A percentile compares a stretch with the other conserved stretches of the same genome.
Evolutionary conservation across 2,797 vertebrate species (phyloP).

Genomic region (Syngnathus acus): DNA sequence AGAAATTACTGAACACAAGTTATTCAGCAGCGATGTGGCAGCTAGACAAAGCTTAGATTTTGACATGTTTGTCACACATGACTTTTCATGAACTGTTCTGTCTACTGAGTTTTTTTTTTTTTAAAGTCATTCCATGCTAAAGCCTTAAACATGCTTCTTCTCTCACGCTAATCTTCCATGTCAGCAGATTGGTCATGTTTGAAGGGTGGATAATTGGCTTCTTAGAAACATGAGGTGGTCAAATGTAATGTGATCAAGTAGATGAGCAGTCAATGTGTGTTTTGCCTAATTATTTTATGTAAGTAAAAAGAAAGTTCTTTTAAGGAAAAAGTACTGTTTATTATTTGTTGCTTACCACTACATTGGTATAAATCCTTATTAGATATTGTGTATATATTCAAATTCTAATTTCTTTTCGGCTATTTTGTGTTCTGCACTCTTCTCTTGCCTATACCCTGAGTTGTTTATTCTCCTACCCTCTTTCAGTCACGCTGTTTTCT

Average conservation of each 20-base stretch:
- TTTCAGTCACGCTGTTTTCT: constrained; percentile 99
- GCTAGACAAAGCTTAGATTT: constrained; percentile 97
- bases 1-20: constrained; percentile 80
- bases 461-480: constrained; percentile 91
- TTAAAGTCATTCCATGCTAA: constrained; percentile 97
- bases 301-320: constrained; percentile 70
- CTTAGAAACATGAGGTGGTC: constrained; percentile 82
- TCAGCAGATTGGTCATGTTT: constrained; percentile 65
- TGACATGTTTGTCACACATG: constrained; percentile 87
- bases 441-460: constrained; percentile 76
- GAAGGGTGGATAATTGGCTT: constrained; percentile 77
- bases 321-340: constrained; percentile 87
- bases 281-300: constrained; percentile 77
- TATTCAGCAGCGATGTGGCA: constrained; percentile 97
- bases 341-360: constrained; percentile 96
- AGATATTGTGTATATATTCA: constrained; percentile 83
- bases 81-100: constrained; percentile 93
- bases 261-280: constrained; percentile 70
- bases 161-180: constrained; percentile 72
- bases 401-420: constrained; percentile 59
- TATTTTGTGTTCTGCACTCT: constrained; percentile 65
- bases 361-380: constrained; percentile 99
- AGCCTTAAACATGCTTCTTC: constrained; percentile 86
- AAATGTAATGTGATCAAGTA: constrained; percentile 70
- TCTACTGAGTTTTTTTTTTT: constrained; percentile 83